These are phyloP conservation scores for Aptenodytes forsteri DNA, from an alignment of 2,113 vertebrate genomes.

Conservation along the genomic window DNA sequence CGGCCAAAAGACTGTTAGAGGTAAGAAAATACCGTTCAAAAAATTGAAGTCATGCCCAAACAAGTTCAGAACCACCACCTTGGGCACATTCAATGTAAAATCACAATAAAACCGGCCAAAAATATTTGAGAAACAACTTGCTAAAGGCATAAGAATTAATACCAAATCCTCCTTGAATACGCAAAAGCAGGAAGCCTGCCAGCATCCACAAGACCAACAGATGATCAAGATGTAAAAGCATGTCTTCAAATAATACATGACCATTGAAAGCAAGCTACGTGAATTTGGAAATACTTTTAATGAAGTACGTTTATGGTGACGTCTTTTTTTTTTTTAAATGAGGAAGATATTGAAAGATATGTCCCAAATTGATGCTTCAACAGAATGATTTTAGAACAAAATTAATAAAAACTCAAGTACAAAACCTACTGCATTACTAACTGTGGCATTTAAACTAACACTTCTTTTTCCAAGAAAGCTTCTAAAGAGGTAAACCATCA, in stretches of 20 bases:
- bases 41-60: slow-evolving; percentile 18
- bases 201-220: not conserved
- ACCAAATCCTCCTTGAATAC: not conserved
- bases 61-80: slow-evolving; percentile 5
- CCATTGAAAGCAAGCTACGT: not conserved
- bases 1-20: not conserved
- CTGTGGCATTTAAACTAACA: not conserved
- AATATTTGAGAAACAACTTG: not conserved
- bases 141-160: not conserved
- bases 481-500: not conserved
- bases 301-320: not conserved
- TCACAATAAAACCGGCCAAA: not conserved
- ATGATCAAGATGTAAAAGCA: not conserved
- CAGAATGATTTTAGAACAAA: not conserved
- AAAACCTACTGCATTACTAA: not conserved
- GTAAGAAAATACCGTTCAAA: not conserved
- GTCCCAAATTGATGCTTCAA: not conserved
- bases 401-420: not conserved
- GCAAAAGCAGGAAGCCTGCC: not conserved
- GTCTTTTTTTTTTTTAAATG: not conserved
- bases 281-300: not conserved
- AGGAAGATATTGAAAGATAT: not conserved
- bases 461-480: not conserved
- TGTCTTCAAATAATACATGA: not conserved
- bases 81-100: not conserved